Evolutionary conservation across 2,888 invertebrate species (phyloP), one percentile per base, ranked within the genome.

Genomic region (Euclidia mi): DNA sequence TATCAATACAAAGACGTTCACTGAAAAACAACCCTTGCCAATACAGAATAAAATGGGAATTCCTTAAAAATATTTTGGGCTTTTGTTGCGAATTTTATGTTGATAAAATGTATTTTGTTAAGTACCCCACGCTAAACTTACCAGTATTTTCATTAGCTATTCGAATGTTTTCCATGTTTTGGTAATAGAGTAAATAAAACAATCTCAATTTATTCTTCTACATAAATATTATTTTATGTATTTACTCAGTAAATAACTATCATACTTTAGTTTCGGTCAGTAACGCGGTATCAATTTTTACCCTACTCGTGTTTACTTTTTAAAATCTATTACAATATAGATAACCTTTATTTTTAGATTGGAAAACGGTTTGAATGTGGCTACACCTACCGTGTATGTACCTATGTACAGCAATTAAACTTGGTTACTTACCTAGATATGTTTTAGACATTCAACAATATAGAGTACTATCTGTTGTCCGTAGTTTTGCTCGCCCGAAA

Each of bases 71-170:
- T 28, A 34, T 35, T 6, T 25, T 0, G 6, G 35, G 35, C 35
- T 38, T 50, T 62, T 56, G 56, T 59, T 57, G 45, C 50, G 42
- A 60, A 42, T n/a, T n/a, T n/a, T n/a, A n/a, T 56, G 53, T 56
- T 69, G 65, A 69, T 76, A 68, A 72, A 76, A 78, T 74, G 67
- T 74, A 71, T 60, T 68, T 63, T 60, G 56, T 66, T 74, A 76
- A 71, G 72, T 69, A 73, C 57, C 61, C 58, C 29, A 43, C 61
- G 52, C 57, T 42, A 64, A 69, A 69, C 68, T 69, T 72, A 64
- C 61, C 65, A 47, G 62, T 69, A 70, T 73, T 77, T 80, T 70
- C 69, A 78, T 76, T 69, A 71, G 65, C 51, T 45, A 61, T 38
- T 56, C 12, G 58, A 65, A 71, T 66, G 67, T 69, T 75, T 65